Percentiles rank a stretch among this genome's conserved stretches.
Evolutionary conservation across 2,797 vertebrate species (phyloP).

Genomic region (Tragopan temminckii): DNA sequence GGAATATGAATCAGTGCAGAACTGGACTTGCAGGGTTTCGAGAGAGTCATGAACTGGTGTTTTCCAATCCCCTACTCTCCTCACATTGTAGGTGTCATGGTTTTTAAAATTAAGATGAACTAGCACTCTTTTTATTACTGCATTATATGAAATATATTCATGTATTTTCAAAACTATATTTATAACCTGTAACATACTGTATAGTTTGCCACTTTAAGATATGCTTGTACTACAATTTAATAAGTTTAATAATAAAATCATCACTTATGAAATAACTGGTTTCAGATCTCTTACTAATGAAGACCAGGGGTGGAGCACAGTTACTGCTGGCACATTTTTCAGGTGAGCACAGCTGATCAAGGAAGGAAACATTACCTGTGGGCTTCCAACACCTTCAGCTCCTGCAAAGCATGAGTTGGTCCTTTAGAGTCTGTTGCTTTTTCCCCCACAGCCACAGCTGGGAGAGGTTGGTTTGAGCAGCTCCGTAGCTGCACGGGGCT

Average conservation of each 20-base stretch:
- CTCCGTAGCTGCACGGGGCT: neutral
- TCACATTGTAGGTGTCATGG: neutral
- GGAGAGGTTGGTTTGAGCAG: neutral
- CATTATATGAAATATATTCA: constrained; percentile 40
- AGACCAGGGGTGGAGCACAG: neutral
- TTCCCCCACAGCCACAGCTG: neutral
- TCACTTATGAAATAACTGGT: neutral
- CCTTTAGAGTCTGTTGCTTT: neutral
- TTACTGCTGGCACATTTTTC: neutral
- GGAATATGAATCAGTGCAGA: constrained; percentile 34
- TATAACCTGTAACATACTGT: constrained; percentile 69
- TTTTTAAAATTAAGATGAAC: neutral
- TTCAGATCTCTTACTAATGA: neutral
- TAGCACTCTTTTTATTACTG: constrained; percentile 27
- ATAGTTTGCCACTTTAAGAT: constrained; percentile 1
- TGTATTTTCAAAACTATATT: constrained; percentile 64
- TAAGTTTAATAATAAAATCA: constrained; percentile 45
- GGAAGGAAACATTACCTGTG: neutral
- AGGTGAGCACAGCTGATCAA: neutral
- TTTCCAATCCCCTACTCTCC: neutral
- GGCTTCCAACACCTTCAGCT: neutral
- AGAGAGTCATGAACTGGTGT: neutral
- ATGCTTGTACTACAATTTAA: constrained; percentile 19
- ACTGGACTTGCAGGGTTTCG: neutral
- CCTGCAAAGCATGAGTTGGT: neutral